A percentile compares a stretch with the other conserved stretches of the same genome.
phyloP scores from a whole-genome alignment of 1,140 invertebrate genomes.

The Pogonomyrmex californicus region DNA sequence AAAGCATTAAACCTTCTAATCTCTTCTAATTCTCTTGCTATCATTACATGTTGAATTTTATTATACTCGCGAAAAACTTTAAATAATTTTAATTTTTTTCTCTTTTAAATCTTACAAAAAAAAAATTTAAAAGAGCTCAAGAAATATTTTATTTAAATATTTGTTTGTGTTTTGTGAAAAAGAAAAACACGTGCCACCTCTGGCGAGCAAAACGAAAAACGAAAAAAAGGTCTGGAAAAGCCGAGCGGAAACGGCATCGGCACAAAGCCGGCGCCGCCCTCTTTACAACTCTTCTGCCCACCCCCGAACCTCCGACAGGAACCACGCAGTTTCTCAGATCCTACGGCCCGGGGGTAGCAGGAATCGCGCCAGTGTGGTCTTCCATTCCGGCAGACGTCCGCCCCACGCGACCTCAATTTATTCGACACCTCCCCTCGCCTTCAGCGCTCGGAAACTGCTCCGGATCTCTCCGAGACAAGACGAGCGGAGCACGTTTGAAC shows the following conservation, averaged over 20 bases:
- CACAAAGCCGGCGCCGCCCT: conserved; percentile 68
- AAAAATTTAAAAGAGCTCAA: neutral
- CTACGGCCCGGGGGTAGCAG: conserved; percentile 74
- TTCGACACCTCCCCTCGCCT: conserved; percentile 86
- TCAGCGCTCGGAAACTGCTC: conserved; percentile 82
- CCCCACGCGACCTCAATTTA: conserved; percentile 86
- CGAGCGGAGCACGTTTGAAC: conserved; percentile 10
- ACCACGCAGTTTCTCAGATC: conserved; percentile 70
- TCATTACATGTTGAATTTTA: conserved; percentile 9
- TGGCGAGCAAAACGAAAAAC: neutral
- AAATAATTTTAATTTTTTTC: neutral
- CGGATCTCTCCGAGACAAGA: conserved; percentile 72
- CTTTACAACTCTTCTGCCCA: conserved; percentile 64
- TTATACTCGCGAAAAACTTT: neutral
- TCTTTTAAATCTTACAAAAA: too few species aligned
- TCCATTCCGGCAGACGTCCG: conserved; percentile 83
- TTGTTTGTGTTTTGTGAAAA: neutral
- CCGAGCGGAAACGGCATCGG: conserved; percentile 58
- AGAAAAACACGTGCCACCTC: neutral
- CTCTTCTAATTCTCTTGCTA: neutral
- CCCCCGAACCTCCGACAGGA: conserved; percentile 66
- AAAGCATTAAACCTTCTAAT: conserved; percentile 20
- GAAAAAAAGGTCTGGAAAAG: conserved; percentile 67
- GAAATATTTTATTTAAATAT: neutral
- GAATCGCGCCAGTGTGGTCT: conserved; percentile 79